phyloP scores from a whole-genome alignment of 2,888 invertebrate genomes.

The Drosophila ochracea region DNA sequence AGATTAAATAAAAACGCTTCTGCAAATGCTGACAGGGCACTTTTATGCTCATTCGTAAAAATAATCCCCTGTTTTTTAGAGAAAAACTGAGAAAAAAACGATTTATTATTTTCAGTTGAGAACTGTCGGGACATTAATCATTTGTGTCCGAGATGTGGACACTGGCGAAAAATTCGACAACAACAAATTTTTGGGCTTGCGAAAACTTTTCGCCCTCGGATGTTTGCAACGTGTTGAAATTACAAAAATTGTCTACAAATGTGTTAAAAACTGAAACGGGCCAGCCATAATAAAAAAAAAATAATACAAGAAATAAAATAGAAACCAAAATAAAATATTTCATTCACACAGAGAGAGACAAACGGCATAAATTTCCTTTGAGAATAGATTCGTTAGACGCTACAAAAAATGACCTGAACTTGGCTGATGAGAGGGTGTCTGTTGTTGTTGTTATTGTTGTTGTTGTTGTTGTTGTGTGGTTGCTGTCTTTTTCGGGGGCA shows the following conservation, averaged over 20 bases:
- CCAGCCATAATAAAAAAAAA: constrained; percentile 35
- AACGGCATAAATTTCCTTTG: constrained; percentile 79
- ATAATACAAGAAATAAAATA: constrained; percentile 5
- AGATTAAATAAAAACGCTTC: constrained; percentile 66
- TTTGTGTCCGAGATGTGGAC: constrained; percentile 76
- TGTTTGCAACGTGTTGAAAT: constrained; percentile 78
- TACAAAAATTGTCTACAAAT: constrained; percentile 69
- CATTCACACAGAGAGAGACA: constrained; percentile 69
- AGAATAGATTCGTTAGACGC: constrained; percentile 63
- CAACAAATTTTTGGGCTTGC: constrained; percentile 42
- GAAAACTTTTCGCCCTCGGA: constrained; percentile 64
- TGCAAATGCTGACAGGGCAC: constrained; percentile 71
- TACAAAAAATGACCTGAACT: constrained; percentile 39
- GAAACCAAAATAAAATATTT: constrained; percentile 76
- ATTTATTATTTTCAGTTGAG: constrained; percentile 75
- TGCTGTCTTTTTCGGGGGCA: constrained; percentile 20
- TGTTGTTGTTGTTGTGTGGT: constrained; percentile 8
- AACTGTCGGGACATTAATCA: constrained; percentile 69
- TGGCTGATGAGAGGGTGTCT: constrained; percentile 48
- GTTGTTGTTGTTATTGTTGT: constrained; percentile 8
- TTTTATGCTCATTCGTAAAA: constrained; percentile 27
- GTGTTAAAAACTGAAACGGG: constrained; percentile 68
- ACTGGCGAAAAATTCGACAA: constrained; percentile 63
- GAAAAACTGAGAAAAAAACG: constrained; percentile 43
- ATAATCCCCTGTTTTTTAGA: constrained; percentile 21